Evolutionary conservation across 2,113 vertebrate genomes (phyloP), one percentile per base, ranked within the genome.

Genomic region (Lagopus leucura): DNA sequence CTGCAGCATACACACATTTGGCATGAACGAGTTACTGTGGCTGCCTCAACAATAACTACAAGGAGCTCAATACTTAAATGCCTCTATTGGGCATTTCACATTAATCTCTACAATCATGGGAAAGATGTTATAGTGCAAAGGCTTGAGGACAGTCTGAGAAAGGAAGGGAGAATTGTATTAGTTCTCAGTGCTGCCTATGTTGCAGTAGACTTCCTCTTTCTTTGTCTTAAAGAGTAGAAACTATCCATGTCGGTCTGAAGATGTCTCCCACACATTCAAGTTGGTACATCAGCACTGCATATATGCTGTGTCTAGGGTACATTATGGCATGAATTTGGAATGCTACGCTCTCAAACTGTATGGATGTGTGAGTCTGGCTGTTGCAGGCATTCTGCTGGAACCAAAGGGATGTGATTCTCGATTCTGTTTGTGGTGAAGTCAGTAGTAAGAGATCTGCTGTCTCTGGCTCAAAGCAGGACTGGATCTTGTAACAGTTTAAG

Each of bases 401-500:
- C 32, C 21, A 64, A 60, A n/a, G 22, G 60, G 60, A 77, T 28
- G 63, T 0, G 7, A n/a, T 52, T 48, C 20, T 72, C 74, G 52
- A 54, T 77, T 22, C 30, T 4, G 4, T 22, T 43, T 2, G 5
- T 75, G 57, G n/a, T 73, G 40, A 72, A 82, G 12, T 34, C 52
- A 60, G 22, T 48, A 81, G 17, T 11, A 54, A 77, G 21, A 67
- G 25, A 32, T 70, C 87, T 89, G 50, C 42, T 88, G 43, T 27
- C 72, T 94, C 55, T 32, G n/a, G 13, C 43, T 73, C 67, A n/a
- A 84, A 77, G 60, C 30, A 81, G 47, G 57, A 82, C 48, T 30
- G 32, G 40, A 83, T 93, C 66, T 72, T 86, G 34, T 75, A 93
- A 11, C 73, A 69, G 36, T 57, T 88, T 86, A 88, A 94, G 83